Evolutionary conservation across 2,888 invertebrate species (phyloP), one percentile per base, ranked within the genome.

Genomic region (Arctia plantaginis): DNA sequence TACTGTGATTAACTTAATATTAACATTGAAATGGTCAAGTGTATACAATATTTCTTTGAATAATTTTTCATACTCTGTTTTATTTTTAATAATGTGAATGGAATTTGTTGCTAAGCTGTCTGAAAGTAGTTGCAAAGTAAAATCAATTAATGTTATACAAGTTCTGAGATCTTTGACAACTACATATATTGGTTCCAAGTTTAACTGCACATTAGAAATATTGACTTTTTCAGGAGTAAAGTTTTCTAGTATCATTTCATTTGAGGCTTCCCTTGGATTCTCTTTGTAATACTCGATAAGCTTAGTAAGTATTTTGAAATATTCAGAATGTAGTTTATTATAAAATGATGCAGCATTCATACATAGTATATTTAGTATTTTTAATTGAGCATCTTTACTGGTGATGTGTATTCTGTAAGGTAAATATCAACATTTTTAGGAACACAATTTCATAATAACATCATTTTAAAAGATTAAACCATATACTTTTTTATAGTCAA

Each of bases 341-440:
- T 96, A 96, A 85, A 96, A 94, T 79, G 95, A 88, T 73, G 96
- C 94, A 77, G 93, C 93, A 85, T 96, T 95, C 74, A 93, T 91
- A 80, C 94, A 94, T 15, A 97, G 86, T 79, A 96, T 94, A 66
- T 94, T 93, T 71, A 97, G 82, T 80, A 97, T 96, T 89, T 95
- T 96, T 70, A 96, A 85, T 82, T 97, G 97, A 30, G 96, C 96
- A 83, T 96, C 94, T 81, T 96, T 95, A 82, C 96, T 95, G 73
- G 94, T 87, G 65, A 88, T 80, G 77, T 97, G 96, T 77, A 96
- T 95, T 84, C 96, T 96, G 88, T 78, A 94, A 94, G 35, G 20
- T 35, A 18, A 70, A 67, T 44, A 18, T 0, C 18, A 3, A 59
- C 30, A 8, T 13, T 59, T 27, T 23, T 27, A 27, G 6, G 2